Evolutionary conservation across 2,888 invertebrate genomes (phyloP), one percentile per base, ranked within the genome.

Genomic region (Caenorhabditis sp.): DNA sequence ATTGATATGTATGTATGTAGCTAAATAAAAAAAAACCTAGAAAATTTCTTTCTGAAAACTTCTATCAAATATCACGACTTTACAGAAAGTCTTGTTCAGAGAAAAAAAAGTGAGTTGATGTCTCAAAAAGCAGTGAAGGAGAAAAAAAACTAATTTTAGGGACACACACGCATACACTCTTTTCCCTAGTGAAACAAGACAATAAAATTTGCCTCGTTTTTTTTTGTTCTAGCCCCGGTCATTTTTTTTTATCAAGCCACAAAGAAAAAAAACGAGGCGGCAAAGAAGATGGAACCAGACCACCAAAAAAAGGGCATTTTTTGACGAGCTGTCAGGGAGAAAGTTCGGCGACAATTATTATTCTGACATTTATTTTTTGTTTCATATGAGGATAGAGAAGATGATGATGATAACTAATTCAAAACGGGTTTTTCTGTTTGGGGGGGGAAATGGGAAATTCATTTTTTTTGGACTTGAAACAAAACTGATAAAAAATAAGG

Each of bases 171-270:
- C 65, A 26, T 17, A 17, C 43, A 12, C 17, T 14, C 14, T 43
- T 43, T 43, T 72, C 67, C 71, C 71, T 71, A 62, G 66, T 58
- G 71, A 58, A 51, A 51, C 6, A 70, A 71, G 71, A 71, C 71
- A 71, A 71, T 71, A 67, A 71, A 71, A 71, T 71, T 71, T 62
- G 63, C 62, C 43, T 17, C 31, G 31, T 10, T 43, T 43, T 43
- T 43, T 43, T n/a, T n/a, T n/a, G n/a, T n/a, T 43, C 43, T 43
- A 43, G 43, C 43, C 43, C 66, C 67, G 67, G 72, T 67, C 67
- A 67, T 67, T 67, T 63, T 67, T 72, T 21, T 51, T 6, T 8
- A 67, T 64, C 67, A 67, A 31, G 10, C 31, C 31, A 10, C 31
- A 31, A 67, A 64, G 61, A 72, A 62, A 55, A 19, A 23, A 23